These are phyloP conservation scores for Sebastolobus alascanus DNA, from an alignment of 2,797 vertebrate species.

Conservation along the genomic window DNA sequence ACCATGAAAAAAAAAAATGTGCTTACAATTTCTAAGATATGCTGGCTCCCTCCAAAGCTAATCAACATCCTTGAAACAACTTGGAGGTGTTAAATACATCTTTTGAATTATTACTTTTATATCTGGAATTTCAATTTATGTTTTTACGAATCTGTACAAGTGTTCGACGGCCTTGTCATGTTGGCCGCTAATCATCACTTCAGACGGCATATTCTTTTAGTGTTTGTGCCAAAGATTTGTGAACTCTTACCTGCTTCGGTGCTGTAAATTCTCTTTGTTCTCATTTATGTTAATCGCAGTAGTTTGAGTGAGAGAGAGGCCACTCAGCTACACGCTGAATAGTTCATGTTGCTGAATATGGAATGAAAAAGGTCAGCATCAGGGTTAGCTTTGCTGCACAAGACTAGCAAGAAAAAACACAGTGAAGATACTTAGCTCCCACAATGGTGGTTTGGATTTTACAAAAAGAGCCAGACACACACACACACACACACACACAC, in stretches of 20 bases:
- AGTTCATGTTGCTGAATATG: slow-evolving; percentile 12
- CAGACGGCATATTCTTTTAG: neutral
- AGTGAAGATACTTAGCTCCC: neutral
- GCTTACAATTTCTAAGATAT: neutral
- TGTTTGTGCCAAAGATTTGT: neutral
- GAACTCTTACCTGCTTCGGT: neutral
- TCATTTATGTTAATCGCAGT: neutral
- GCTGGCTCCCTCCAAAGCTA: neutral
- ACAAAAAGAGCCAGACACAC: neutral
- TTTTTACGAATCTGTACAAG: neutral
- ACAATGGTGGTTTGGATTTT: neutral
- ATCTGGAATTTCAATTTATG: neutral
- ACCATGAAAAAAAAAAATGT: neutral
- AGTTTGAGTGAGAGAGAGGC: neutral
- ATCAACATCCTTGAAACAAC: neutral
- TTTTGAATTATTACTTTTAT: neutral
- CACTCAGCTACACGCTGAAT: neutral
- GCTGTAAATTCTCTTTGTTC: neutral
- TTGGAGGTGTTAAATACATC: accelerated
- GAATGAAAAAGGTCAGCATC: neutral
- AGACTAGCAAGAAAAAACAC: neutral
- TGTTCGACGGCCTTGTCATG: neutral
- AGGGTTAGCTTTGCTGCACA: neutral
- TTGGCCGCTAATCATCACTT: neutral
- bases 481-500: neutral